Conservation (phyloP, 2,888 invertebrate genomes). For the Cryptocheilus praepositus region DNA sequence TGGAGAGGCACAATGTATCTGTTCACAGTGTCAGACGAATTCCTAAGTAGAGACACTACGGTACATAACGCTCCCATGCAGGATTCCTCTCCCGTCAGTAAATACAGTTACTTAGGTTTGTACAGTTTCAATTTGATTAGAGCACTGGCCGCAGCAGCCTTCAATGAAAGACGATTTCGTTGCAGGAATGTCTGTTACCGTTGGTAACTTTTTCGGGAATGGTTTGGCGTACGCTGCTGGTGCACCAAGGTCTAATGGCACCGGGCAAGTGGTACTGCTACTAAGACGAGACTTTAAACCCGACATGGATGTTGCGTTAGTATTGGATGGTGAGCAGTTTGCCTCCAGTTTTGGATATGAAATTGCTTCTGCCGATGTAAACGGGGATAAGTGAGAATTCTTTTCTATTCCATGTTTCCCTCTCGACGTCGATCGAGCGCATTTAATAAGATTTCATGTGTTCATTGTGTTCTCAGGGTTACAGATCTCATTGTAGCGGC, state of each 20-base stretch:
- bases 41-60: slow-evolving; percentile 84
- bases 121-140: slow-evolving; percentile 39
- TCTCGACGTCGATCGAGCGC: too few species aligned
- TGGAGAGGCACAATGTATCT: slow-evolving; percentile 94
- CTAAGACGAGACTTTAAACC: slow-evolving; percentile 77
- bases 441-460: slow-evolving; percentile 5
- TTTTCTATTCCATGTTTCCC: neutral
- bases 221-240: slow-evolving; percentile 88
- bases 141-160: neutral
- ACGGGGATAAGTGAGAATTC: slow-evolving; percentile 87
- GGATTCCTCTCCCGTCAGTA: slow-evolving; percentile 82
- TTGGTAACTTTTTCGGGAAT: slow-evolving; percentile 83
- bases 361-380: slow-evolving; percentile 91
- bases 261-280: slow-evolving; percentile 92
- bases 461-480: slow-evolving; percentile 75
- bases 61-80: slow-evolving; percentile 88
- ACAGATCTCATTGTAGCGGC: slow-evolving; percentile 93
- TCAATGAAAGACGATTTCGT: neutral
- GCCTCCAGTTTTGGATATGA: slow-evolving; percentile 98
- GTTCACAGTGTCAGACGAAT: slow-evolving; percentile 85
- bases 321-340: slow-evolving; percentile 92
- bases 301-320: slow-evolving; percentile 80
- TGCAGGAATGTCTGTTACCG: slow-evolving; percentile 91
- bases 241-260: slow-evolving; percentile 90
- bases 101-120: slow-evolving; percentile 90